These are phyloP conservation scores for Chrysogorgia sp. DNA, from an alignment of 92 coral and sea anemone species.

Conservation along the genomic window DNA sequence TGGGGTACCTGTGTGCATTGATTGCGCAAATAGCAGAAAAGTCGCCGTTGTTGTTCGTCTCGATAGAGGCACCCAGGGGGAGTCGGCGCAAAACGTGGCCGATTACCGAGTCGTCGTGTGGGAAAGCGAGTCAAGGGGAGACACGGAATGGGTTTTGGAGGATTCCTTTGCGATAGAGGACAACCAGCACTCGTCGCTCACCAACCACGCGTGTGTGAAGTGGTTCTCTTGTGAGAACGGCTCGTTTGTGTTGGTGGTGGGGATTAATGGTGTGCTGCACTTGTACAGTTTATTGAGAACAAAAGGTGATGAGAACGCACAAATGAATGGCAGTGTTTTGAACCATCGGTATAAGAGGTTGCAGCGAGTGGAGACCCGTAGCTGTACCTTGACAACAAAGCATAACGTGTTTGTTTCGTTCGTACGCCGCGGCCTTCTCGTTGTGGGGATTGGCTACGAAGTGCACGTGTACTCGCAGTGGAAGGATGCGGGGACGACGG, in stretches of 20 bases:
- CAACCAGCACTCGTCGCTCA: conserved; percentile 51
- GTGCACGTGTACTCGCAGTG: conserved; percentile 98
- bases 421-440: conserved; percentile 90
- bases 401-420: conserved; percentile 64
- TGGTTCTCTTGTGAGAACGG: conserved; percentile 98
- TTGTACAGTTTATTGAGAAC: conserved; percentile 23
- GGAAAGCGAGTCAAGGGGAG: conserved; percentile 97
- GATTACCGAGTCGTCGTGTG: conserved; percentile 84
- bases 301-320: background rate
- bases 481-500: conserved; percentile 58
- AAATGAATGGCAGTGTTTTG: background rate
- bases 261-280: conserved; percentile 78
- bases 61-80: conserved; percentile 30
- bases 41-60: conserved; percentile 80
- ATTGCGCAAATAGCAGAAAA: conserved; percentile 90
- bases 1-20: conserved; percentile 65
- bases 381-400: conserved; percentile 7
- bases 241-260: conserved; percentile 79
- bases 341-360: conserved; percentile 23
- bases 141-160: conserved; percentile 91
- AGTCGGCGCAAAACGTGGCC: background rate
- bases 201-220: conserved; percentile 72
- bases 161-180: conserved; percentile 74
- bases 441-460: conserved; percentile 95
- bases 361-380: conserved; percentile 6